Conservation (phyloP, 1,140 invertebrate species). For the Papilio machaon region DNA sequence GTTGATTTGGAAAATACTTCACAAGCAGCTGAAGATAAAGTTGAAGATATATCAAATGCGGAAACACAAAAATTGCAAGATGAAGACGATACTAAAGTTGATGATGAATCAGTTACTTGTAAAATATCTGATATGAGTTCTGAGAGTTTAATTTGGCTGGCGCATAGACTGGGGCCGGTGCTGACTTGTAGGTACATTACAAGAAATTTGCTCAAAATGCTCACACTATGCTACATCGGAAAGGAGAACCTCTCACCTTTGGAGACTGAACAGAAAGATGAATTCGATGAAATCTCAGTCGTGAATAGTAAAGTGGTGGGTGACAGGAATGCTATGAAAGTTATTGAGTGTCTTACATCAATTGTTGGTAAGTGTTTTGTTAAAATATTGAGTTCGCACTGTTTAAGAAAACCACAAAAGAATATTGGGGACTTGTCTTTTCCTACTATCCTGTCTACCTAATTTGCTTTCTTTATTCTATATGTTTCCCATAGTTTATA, state of each 20-base stretch:
- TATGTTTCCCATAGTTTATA: neutral
- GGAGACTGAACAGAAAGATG: slow-evolving; percentile 68
- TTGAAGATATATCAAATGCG: neutral
- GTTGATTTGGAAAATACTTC: slow-evolving; percentile 47
- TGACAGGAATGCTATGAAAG: slow-evolving; percentile 91
- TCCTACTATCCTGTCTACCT: too few relatives aligned
- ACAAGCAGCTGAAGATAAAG: slow-evolving; percentile 42
- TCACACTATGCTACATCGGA: slow-evolving; percentile 96
- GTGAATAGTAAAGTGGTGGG: slow-evolving; percentile 86
- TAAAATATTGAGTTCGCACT: neutral
- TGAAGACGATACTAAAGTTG: slow-evolving; percentile 5
- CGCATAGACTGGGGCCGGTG: slow-evolving; percentile 96
- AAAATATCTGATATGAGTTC: slow-evolving; percentile 95
- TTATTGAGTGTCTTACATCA: slow-evolving; percentile 93
- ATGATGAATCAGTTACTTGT: slow-evolving; percentile 60
- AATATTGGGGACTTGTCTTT: too few relatives aligned
- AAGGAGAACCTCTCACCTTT: slow-evolving; percentile 87
- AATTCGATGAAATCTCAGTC: slow-evolving; percentile 83
- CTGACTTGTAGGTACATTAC: slow-evolving; percentile 95
- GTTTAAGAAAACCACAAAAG: too few relatives aligned
- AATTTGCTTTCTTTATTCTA: too few relatives aligned
- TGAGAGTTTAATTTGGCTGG: slow-evolving; percentile 95
- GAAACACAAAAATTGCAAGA: slow-evolving; percentile 9
- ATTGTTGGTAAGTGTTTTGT: slow-evolving; percentile 86
- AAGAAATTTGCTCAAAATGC: slow-evolving; percentile 95